Evolutionary conservation across 2,797 vertebrate species (phyloP).

Genomic region (Clarias fuscus): DNA sequence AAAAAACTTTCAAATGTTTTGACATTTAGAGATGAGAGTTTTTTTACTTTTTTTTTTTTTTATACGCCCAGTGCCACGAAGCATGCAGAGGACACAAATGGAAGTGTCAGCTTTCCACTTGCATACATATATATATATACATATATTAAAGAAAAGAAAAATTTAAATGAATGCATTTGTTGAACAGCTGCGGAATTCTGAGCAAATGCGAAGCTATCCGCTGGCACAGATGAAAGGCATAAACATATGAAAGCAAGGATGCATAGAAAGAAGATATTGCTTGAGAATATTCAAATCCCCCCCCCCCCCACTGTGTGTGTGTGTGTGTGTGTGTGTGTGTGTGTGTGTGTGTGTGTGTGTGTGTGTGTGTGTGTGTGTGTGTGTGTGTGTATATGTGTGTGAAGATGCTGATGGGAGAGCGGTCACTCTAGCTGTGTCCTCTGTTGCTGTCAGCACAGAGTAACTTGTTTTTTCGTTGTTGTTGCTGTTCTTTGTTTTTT

Average conservation of each 20-base stretch:
- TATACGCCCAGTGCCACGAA: background rate
- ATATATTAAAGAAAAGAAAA: background rate
- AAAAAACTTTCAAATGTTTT: constrained; percentile 5
- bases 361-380: constrained; percentile 6
- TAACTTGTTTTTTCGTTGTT: constrained; percentile 12
- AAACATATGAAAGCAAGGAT: background rate
- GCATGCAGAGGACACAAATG: constrained; percentile 14
- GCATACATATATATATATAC: background rate
- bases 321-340: constrained; percentile 9
- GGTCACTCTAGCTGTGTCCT: constrained; percentile 20
- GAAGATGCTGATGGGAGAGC: background rate
- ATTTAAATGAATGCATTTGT: background rate
- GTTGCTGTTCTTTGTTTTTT: background rate
- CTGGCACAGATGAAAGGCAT: background rate
- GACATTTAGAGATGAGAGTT: constrained; percentile 17
- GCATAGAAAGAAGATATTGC: background rate
- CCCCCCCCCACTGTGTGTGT: background rate
- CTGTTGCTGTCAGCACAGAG: background rate
- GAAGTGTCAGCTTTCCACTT: constrained; percentile 16
- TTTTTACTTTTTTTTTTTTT: background rate
- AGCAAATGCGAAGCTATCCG: background rate
- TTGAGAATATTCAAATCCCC: background rate
- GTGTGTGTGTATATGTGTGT: background rate
- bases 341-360: background rate
- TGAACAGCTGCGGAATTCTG: background rate